Percentiles rank a stretch among this genome's conserved stretches.
Conservation (phyloP, 2,888 invertebrate species). For the Cabera pusaria region DNA sequence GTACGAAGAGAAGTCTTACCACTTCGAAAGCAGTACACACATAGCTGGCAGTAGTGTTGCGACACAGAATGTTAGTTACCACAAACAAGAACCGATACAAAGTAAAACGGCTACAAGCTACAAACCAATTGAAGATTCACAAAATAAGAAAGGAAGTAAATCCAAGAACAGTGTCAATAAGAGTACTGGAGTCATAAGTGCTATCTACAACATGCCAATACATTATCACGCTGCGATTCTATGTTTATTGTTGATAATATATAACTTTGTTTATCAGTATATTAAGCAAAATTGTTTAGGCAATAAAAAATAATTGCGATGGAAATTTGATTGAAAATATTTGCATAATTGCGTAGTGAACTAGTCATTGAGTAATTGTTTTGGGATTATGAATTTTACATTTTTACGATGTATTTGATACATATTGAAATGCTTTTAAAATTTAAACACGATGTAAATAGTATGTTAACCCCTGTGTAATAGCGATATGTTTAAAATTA, state of each 20-base stretch:
- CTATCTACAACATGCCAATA: slow-evolving; percentile 75
- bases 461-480: slow-evolving; percentile 51
- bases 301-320: slow-evolving; percentile 44
- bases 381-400: slow-evolving; percentile 20
- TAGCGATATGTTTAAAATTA: slow-evolving; percentile 57
- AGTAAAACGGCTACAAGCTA: slow-evolving; percentile 24
- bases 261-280: slow-evolving; percentile 78
- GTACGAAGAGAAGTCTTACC: slow-evolving; percentile 32
- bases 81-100: slow-evolving; percentile 27
- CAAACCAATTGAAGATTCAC: slow-evolving; percentile 29
- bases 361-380: slow-evolving; percentile 64
- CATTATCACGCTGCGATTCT: slow-evolving; percentile 79
- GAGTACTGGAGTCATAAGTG: slow-evolving; percentile 58
- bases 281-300: slow-evolving; percentile 72
- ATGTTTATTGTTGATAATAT: slow-evolving; percentile 79
- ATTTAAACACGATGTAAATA: slow-evolving; percentile 63
- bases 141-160: slow-evolving; percentile 28
- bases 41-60: slow-evolving; percentile 24
- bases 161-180: slow-evolving; percentile 61
- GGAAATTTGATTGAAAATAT: slow-evolving; percentile 16
- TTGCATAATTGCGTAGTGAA: slow-evolving; percentile 47
- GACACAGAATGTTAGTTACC: slow-evolving; percentile 21
- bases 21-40: slow-evolving; percentile 14
- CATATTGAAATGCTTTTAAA: slow-evolving; percentile 27
- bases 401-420: slow-evolving; percentile 38